These are phyloP conservation scores for Tinea trinotella DNA, from an alignment of 2,888 invertebrate genomes.

Conservation along the genomic window DNA sequence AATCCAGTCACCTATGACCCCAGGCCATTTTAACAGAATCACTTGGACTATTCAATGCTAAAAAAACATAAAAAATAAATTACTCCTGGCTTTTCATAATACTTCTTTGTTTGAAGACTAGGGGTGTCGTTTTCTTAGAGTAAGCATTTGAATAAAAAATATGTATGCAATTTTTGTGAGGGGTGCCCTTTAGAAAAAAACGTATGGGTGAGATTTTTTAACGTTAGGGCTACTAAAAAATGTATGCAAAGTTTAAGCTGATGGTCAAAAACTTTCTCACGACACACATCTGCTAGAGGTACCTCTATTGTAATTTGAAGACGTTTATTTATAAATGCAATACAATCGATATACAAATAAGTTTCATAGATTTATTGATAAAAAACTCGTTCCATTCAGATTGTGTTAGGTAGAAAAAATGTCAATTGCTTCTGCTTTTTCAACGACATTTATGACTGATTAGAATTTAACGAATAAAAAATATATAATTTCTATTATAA, in stretches of 20 bases:
- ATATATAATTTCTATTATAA: not conserved
- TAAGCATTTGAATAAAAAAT: constrained; percentile 62
- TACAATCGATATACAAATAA: not conserved
- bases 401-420: not conserved
- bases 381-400: not conserved
- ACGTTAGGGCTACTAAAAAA: constrained; percentile 46
- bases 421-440: not conserved
- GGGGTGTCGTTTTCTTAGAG: constrained; percentile 29
- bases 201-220: constrained; percentile 50
- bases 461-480: not conserved
- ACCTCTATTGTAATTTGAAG: not conserved
- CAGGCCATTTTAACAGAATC: constrained; percentile 39
- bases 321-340: not conserved
- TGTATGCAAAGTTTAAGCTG: constrained; percentile 37
- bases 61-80: constrained; percentile 20
- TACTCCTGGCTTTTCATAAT: constrained; percentile 53
- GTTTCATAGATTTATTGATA: constrained; percentile 4
- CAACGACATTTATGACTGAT: not conserved
- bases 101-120: constrained; percentile 61
- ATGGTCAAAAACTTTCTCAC: constrained; percentile 57
- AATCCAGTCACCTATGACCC: constrained; percentile 64
- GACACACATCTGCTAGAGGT: constrained; percentile 23
- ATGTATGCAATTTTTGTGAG: constrained; percentile 40
- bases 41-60: constrained; percentile 17
- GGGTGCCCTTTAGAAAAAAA: constrained; percentile 51